Conservation (phyloP, 2,888 invertebrate genomes). For the Halictus ligatus region DNA sequence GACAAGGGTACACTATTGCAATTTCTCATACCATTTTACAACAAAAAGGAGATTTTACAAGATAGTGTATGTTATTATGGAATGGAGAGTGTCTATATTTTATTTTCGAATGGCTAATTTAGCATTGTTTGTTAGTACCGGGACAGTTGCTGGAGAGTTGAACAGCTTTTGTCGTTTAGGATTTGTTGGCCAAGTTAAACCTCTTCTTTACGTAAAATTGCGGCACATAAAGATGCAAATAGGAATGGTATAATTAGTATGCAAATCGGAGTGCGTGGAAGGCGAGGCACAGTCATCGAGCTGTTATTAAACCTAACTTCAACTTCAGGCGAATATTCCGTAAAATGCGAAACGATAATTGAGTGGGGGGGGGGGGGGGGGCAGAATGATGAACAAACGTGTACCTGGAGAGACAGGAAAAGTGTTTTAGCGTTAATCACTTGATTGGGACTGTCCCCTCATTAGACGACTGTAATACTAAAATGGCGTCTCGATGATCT, state of each 20-base stretch:
- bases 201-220: conserved; percentile 8
- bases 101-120: too few relatives aligned
- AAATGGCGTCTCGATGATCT: background rate
- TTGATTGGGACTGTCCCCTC: background rate
- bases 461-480: background rate
- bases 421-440: background rate
- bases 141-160: background rate
- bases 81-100: too few relatives aligned
- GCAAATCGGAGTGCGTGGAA: conserved; percentile 1
- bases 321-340: background rate
- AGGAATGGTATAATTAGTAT: conserved; percentile 2
- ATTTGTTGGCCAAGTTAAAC: background rate
- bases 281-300: background rate
- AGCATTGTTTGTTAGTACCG: background rate
- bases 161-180: background rate
- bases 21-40: too few relatives aligned
- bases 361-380: background rate
- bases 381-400: background rate
- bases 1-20: too few relatives aligned
- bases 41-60: too few relatives aligned
- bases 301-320: conserved; percentile 7
- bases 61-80: too few relatives aligned
- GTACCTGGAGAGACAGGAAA: background rate
- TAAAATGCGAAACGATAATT: conserved; percentile 4
- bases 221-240: conserved; percentile 5